phyloP scores from a whole-genome alignment of 2,888 invertebrate genomes.

The Argyresthia albistria region DNA sequence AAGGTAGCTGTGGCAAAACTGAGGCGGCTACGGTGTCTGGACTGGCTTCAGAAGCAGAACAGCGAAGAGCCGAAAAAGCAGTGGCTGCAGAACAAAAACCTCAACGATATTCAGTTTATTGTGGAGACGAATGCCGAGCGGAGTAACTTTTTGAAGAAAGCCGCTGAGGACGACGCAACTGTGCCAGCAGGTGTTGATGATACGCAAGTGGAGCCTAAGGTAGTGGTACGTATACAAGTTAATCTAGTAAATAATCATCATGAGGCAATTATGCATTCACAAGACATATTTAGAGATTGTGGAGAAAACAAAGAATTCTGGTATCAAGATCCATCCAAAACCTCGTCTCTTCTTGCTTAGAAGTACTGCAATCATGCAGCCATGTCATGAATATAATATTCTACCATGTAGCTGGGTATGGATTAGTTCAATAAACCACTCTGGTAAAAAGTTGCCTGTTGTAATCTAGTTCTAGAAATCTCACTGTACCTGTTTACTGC shows the following conservation, averaged over 20 bases:
- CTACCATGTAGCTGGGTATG: too few species aligned
- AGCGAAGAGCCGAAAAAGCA: constrained; percentile 38
- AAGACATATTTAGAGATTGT: too few species aligned
- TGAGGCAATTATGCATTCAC: too few species aligned
- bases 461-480: too few species aligned
- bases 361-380: too few species aligned
- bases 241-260: too few species aligned
- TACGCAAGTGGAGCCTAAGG: constrained; percentile 28
- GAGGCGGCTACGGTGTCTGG: constrained; percentile 31
- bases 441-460: too few species aligned
- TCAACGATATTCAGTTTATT: constrained; percentile 47
- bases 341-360: too few species aligned
- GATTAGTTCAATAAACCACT: too few species aligned
- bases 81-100: constrained; percentile 42
- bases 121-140: constrained; percentile 48
- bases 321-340: too few species aligned
- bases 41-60: constrained; percentile 57
- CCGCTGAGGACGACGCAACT: constrained; percentile 48
- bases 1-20: background rate
- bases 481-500: background rate
- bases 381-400: too few species aligned
- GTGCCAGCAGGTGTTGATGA: constrained; percentile 50
- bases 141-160: constrained; percentile 42
- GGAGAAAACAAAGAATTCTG: too few species aligned
- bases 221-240: constrained; percentile 38